Evolutionary conservation across 1,140 invertebrate genomes (phyloP), one percentile per base, ranked within the genome.

Genomic region (Parasteatoda tepidariorum): DNA sequence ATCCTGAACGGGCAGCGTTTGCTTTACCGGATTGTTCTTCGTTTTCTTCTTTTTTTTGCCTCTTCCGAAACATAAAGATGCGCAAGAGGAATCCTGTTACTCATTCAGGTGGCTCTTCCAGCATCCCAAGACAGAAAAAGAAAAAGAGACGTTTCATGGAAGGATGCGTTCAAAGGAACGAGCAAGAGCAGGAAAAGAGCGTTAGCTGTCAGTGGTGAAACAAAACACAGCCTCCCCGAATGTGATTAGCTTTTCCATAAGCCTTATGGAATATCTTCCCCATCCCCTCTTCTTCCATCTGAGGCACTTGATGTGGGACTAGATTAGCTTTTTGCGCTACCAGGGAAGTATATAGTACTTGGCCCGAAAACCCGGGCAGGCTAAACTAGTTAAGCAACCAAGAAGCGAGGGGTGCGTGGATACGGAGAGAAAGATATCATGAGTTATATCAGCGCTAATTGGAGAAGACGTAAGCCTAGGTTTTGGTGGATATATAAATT

Each of bases 361-460:
- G 15, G 55, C 22, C 18, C 13, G 24, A 66, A 26, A 66, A 5
- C 66, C 6, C 28, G 66, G n/a, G 22, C 15, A 64, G 61, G 81
- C 81, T 83, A 83, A 83, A 83, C 81, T 83, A 74, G 81, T 83
- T 83, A n/a, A 83, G 66, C 66, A 48, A 54, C 38, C 38, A 48
- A 48, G 38, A 18, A 61, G 24, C 9, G n/a, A n/a, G 57, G n/a
- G 9, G 57, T 22, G n/a, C 57, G 6, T 48, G 38, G 34, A n/a
- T 61, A 62, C 24, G 34, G 57, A 48, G 67, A 62, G 81, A 73
- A 67, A 83, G 70, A 83, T 83, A 83, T 83, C 81, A 83, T 83
- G 81, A 83, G 81, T 83, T 83, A 83, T 83, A 67, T 83, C 81
- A 73, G 68, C 59, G 70, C 81, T 83, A 83, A 83, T 83, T 83